These are phyloP conservation scores for Stomatorhinus ivindoensis DNA, from an alignment of 2,113 vertebrate genomes.

Conservation along the genomic window DNA sequence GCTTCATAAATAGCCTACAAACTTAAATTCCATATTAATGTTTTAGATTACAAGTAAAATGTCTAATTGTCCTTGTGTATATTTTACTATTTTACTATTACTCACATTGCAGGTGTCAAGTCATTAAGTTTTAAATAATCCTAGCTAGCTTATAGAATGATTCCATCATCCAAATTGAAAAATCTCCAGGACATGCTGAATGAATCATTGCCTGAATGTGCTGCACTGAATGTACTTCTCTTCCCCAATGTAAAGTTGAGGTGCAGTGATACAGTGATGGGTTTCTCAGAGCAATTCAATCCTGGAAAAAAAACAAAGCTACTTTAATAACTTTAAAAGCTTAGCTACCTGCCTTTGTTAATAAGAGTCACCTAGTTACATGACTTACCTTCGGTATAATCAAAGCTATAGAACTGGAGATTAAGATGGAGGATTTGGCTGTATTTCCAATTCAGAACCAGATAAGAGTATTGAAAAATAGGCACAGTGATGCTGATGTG, in stretches of 20 bases:
- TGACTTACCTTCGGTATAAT: neutral
- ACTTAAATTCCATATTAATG: neutral
- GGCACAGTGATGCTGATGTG: neutral
- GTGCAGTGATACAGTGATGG: neutral
- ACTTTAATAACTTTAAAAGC: neutral
- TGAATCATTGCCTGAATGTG: neutral
- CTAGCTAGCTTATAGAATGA: neutral
- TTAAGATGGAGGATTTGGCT: neutral
- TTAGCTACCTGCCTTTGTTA: neutral
- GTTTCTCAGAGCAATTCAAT: neutral
- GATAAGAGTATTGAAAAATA: neutral
- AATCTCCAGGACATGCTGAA: neutral
- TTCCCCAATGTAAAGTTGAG: neutral
- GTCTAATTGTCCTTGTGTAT: neutral
- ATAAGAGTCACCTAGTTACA: neutral
- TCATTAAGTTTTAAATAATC: neutral
- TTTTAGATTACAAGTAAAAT: neutral
- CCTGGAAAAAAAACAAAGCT: neutral
- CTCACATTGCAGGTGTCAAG: neutral
- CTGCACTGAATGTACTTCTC: neutral
- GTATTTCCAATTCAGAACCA: neutral
- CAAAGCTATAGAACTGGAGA: neutral
- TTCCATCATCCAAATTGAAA: neutral
- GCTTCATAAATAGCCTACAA: neutral
- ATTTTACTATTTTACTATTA: neutral